A percentile compares a stretch with the other conserved stretches of the same genome.
Conservation (phyloP, 2,888 invertebrate species). For the Abrostola tripartita region DNA sequence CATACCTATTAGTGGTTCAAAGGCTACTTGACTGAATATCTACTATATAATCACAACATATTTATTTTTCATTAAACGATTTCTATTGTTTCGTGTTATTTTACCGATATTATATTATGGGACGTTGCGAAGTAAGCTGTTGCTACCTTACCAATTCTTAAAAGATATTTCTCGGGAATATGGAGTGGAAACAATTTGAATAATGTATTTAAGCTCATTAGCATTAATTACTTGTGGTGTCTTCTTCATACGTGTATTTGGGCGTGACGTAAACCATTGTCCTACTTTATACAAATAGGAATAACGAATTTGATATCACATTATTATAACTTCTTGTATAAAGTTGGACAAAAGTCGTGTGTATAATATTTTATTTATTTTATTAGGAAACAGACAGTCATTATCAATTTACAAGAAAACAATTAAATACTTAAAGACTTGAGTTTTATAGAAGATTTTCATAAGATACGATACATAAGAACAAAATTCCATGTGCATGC, state of each 20-base stretch:
- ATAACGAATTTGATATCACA: constrained; percentile 15
- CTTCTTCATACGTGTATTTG: constrained; percentile 4
- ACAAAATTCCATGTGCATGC: no score
- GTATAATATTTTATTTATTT: neutral
- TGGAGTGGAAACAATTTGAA: constrained; percentile 27
- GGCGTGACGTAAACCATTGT: constrained; percentile 22
- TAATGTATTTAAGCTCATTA: constrained; percentile 44
- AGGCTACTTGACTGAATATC: no score
- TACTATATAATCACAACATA: no score
- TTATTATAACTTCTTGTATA: neutral
- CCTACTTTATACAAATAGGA: constrained; percentile 18
- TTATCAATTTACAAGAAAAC: no score
- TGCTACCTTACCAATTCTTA: constrained; percentile 13
- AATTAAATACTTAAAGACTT: no score
- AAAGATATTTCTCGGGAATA: constrained; percentile 9
- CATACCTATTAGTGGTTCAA: no score
- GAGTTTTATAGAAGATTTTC: no score
- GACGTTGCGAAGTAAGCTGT: constrained; percentile 21
- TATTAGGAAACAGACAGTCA: no score
- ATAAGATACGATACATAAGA: no score
- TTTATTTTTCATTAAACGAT: no score
- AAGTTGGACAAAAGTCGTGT: no score
- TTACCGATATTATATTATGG: neutral
- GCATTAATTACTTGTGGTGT: constrained; percentile 28
- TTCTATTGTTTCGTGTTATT: neutral